Percentiles rank a stretch among this genome's conserved stretches.
These are phyloP conservation scores for Heteractis magnifica DNA, from an alignment of 92 coral and sea anemone species.

Conservation along the genomic window DNA sequence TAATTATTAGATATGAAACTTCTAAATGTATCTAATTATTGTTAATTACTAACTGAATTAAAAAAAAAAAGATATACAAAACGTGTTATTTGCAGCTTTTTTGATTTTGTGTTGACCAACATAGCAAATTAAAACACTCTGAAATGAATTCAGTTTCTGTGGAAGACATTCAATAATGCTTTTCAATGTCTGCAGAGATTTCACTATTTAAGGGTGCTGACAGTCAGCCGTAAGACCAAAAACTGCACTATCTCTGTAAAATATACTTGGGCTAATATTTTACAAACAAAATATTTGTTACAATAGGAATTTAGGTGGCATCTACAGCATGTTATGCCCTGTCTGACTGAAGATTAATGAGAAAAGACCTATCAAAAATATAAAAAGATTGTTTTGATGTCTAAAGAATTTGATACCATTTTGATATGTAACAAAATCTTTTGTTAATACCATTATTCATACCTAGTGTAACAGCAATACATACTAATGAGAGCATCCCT, in stretches of 20 bases:
- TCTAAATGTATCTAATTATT: neutral
- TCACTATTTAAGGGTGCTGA: no score
- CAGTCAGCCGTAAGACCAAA: no score
- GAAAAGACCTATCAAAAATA: neutral
- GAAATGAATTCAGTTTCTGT: no score
- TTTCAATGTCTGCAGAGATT: no score
- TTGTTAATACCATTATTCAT: neutral
- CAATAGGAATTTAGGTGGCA: neutral
- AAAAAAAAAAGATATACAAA: neutral
- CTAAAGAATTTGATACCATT: neutral
- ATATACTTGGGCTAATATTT: no score
- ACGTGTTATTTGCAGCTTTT: neutral
- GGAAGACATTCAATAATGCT: no score
- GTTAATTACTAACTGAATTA: neutral
- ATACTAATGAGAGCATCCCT: neutral
- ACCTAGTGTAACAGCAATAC: neutral
- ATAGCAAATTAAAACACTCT: no score
- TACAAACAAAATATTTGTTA: neutral
- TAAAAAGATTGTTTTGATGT: neutral
- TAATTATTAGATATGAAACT: slow-evolving; percentile 1
- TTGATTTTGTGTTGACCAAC: no score
- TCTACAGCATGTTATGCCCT: neutral
- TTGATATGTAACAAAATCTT: neutral
- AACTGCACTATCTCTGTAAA: no score
- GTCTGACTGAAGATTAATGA: neutral